Evolutionary conservation across 2,113 vertebrate species (phyloP).

Genomic region (Bothrops jararaca): DNA sequence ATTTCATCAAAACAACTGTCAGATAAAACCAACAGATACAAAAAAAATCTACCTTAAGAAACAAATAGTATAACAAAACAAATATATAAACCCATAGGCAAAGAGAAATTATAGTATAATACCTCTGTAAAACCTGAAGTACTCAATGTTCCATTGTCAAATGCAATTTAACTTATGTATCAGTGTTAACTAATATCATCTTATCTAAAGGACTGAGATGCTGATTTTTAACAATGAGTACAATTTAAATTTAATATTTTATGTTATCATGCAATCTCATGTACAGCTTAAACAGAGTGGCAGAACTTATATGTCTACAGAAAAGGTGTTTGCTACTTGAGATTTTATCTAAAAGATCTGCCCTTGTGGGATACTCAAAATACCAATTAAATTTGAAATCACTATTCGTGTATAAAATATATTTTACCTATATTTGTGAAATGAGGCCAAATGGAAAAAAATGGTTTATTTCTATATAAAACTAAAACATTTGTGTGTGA

Average conservation of each 20-base stretch:
- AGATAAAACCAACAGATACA: neutral
- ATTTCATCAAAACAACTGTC: neutral
- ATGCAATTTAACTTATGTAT: neutral
- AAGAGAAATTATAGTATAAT: neutral
- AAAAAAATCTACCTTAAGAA: neutral
- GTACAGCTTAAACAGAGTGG: neutral
- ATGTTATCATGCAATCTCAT: neutral
- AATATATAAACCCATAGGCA: neutral
- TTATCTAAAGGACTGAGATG: neutral
- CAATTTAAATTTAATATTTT: neutral
- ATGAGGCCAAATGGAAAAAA: neutral
- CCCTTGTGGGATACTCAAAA: neutral
- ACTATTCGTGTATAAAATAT: neutral
- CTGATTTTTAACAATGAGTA: neutral
- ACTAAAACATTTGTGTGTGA: neutral
- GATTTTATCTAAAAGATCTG: neutral
- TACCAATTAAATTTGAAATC: neutral
- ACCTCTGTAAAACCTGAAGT: neutral
- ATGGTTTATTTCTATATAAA: neutral
- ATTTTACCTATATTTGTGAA: neutral
- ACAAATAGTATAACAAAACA: neutral
- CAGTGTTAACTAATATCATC: neutral
- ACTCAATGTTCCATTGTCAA: neutral
- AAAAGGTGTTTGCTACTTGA: neutral
- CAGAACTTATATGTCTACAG: neutral